Conservation (phyloP, 1,140 invertebrate species). For the Euura lappo region DNA sequence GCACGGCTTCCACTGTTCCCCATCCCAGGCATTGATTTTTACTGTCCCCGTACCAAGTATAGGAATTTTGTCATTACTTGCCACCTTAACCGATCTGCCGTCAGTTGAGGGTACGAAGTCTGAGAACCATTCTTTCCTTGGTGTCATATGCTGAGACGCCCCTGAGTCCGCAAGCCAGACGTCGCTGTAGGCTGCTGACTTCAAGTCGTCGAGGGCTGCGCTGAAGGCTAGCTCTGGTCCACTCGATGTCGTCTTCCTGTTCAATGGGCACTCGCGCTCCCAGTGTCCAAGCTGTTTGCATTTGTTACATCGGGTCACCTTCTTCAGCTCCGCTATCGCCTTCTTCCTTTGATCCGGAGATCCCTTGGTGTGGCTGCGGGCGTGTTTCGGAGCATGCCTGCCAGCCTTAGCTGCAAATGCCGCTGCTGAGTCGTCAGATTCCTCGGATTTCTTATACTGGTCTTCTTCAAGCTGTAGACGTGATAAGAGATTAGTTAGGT, state of each 20-base stretch:
- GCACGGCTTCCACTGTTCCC: slow-evolving; percentile 9
- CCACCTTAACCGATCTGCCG: slow-evolving; percentile 19
- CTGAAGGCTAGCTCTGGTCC: slow-evolving; percentile 10
- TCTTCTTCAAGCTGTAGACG: slow-evolving; percentile 17
- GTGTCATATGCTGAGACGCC: slow-evolving; percentile 12
- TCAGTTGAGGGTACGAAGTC: slow-evolving; percentile 4
- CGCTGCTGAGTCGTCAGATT: no score
- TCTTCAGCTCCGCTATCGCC: slow-evolving; percentile 17
- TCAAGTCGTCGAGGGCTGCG: slow-evolving; percentile 5
- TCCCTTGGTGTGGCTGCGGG: no score
- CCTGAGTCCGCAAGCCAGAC: slow-evolving; percentile 13
- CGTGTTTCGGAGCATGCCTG: no score
- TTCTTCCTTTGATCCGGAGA: no score
- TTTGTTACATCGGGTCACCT: slow-evolving; percentile 14
- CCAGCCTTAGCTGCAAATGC: no score
- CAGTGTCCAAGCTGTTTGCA: slow-evolving; percentile 12
- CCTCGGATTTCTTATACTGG: slow-evolving; percentile 14
- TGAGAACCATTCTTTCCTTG: slow-evolving; percentile 13
- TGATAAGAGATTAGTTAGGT: slow-evolving; percentile 17
- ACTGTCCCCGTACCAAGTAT: slow-evolving; percentile 18
- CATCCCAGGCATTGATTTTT: slow-evolving; percentile 8
- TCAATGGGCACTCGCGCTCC: background rate
- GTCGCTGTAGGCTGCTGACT: background rate
- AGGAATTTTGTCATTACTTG: slow-evolving; percentile 15
- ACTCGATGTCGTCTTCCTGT: background rate